Evolutionary conservation across 2,113 vertebrate species (phyloP).

Genomic region (Datnioides undecimradiatus): DNA sequence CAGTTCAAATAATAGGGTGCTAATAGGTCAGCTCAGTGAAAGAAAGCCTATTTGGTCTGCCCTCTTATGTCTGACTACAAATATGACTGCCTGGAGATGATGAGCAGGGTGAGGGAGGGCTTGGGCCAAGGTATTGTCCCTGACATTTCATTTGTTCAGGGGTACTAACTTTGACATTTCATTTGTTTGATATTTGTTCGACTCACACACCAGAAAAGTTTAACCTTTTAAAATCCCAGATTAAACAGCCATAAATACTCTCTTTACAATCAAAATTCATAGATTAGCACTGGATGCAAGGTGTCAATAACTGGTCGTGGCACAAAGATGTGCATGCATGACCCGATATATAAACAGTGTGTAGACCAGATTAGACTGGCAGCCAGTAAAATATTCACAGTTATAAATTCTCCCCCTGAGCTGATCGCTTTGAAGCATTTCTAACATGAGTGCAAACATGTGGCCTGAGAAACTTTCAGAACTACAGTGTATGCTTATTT

Average conservation of each 20-base stretch:
- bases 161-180: slow-evolving; percentile 74
- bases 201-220: slow-evolving; percentile 67
- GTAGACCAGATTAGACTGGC: slow-evolving; percentile 17
- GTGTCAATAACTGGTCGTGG: slow-evolving; percentile 9
- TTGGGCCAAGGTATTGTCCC: slow-evolving; percentile 61
- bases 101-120: slow-evolving; percentile 52
- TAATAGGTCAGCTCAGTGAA: slow-evolving; percentile 69
- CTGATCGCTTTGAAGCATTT: slow-evolving; percentile 1
- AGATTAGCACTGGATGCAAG: slow-evolving; percentile 25
- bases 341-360: not conserved
- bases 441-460: not conserved
- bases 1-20: slow-evolving; percentile 68
- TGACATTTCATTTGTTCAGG: slow-evolving; percentile 77
- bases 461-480: not conserved
- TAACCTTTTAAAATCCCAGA: slow-evolving; percentile 65
- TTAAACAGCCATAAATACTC: slow-evolving; percentile 61
- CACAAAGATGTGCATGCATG: slow-evolving; percentile 6
- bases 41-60: slow-evolving; percentile 64
- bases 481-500: not conserved
- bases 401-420: slow-evolving; percentile 1
- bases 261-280: not conserved
- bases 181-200: slow-evolving; percentile 76
- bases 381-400: not conserved
- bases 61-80: slow-evolving; percentile 55
- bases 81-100: slow-evolving; percentile 64